Conservation (phyloP, 2,797 vertebrate species). For the Gymnothorax javanicus region DNA sequence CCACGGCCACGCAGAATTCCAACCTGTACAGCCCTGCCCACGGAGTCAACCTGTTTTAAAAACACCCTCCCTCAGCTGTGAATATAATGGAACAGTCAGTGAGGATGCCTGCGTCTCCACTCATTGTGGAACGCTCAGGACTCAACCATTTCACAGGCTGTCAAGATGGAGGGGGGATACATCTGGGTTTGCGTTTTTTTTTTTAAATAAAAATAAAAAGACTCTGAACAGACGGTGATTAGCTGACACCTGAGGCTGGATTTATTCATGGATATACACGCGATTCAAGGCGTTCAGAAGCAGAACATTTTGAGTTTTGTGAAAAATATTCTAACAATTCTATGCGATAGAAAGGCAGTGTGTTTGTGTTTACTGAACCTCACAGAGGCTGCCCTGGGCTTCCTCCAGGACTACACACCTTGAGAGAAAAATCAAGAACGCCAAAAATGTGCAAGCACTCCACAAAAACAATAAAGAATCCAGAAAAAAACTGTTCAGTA, state of each 20-base stretch:
- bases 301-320: background rate
- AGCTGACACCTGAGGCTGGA: background rate
- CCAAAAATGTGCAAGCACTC: background rate
- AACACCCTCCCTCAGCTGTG: background rate
- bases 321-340: background rate
- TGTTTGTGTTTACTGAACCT: background rate
- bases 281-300: background rate
- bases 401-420: background rate
- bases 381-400: background rate
- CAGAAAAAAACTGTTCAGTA: background rate
- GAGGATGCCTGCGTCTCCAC: background rate
- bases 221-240: background rate
- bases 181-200: background rate
- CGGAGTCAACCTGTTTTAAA: background rate
- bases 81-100: background rate
- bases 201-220: background rate
- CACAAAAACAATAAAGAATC: background rate
- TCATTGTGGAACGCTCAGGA: background rate
- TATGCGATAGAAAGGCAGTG: background rate
- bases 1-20: constrained; percentile 67
- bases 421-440: background rate
- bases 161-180: background rate
- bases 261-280: background rate
- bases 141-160: background rate
- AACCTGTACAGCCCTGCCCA: background rate